These are phyloP conservation scores for Nudaria mundana DNA, from an alignment of 2,888 invertebrate genomes.

Conservation along the genomic window DNA sequence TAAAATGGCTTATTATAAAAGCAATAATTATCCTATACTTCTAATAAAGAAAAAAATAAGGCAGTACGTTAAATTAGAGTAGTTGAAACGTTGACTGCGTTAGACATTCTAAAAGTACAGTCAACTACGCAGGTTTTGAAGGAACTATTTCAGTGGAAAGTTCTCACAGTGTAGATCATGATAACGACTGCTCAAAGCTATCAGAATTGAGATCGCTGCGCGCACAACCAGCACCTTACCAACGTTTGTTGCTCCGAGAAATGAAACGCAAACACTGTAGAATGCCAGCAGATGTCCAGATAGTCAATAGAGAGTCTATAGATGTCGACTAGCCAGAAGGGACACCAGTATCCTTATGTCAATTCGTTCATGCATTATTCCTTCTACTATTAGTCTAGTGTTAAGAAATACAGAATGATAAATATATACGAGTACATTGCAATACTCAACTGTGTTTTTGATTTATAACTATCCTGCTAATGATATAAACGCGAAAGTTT, in stretches of 20 bases:
- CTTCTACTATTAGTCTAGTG: neutral
- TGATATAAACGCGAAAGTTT: neutral
- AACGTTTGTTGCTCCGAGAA: constrained; percentile 71
- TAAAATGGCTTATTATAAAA: constrained; percentile 5
- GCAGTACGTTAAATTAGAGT: neutral
- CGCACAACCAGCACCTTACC: constrained; percentile 56
- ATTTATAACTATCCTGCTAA: neutral
- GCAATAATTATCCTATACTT: too few relatives aligned
- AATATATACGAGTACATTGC: constrained; percentile 1
- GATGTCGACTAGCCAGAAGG: constrained; percentile 45
- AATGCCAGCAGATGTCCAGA: constrained; percentile 77
- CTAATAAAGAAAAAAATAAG: too few relatives aligned
- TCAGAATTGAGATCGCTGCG: constrained; percentile 69
- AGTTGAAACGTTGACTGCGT: constrained; percentile 6
- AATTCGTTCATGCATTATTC: neutral
- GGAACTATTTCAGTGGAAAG: constrained; percentile 40
- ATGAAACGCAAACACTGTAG: constrained; percentile 77
- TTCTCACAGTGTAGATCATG: constrained; percentile 53
- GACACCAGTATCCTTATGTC: constrained; percentile 16
- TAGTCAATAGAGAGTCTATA: constrained; percentile 66
- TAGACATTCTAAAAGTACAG: constrained; percentile 35
- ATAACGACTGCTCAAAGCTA: constrained; percentile 71
- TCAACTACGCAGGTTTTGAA: constrained; percentile 39
- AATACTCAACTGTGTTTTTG: neutral
- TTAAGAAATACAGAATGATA: constrained; percentile 1